phyloP scores from a whole-genome alignment of 1,140 invertebrate species.

The Hylaeus anthracinus region DNA sequence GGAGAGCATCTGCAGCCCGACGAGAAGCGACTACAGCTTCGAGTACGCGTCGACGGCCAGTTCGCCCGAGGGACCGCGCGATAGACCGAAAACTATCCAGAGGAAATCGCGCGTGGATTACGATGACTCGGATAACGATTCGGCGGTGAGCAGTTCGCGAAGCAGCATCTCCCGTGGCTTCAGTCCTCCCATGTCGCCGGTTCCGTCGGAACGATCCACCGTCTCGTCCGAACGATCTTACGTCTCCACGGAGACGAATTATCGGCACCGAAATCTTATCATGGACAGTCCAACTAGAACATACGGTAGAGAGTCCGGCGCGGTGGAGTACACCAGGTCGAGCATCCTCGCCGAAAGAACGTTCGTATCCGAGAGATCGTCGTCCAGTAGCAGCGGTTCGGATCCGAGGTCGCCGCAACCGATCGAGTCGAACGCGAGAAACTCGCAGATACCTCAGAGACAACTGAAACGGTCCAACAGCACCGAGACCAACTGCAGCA shows the following conservation, averaged over 20 bases:
- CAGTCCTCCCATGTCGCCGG: slow-evolving; percentile 83
- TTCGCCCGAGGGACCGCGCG: slow-evolving; percentile 67
- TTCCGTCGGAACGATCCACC: slow-evolving; percentile 75
- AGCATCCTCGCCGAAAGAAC: slow-evolving; percentile 77
- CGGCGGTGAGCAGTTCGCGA: slow-evolving; percentile 89
- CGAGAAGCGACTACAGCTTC: slow-evolving; percentile 81
- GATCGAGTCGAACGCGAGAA: slow-evolving; percentile 81
- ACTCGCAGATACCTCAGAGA: slow-evolving; percentile 82
- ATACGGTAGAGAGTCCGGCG: slow-evolving; percentile 28
- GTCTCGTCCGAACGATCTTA: slow-evolving; percentile 73
- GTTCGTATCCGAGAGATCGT: slow-evolving; percentile 78
- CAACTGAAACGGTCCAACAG: slow-evolving; percentile 73
- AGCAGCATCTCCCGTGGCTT: slow-evolving; percentile 86
- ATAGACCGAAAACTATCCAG: slow-evolving; percentile 48
- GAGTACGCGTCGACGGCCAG: slow-evolving; percentile 74
- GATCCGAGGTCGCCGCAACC: slow-evolving; percentile 78
- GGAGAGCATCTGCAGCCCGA: slow-evolving; percentile 84
- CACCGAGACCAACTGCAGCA: slow-evolving; percentile 72
- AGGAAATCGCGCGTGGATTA: slow-evolving; percentile 74
- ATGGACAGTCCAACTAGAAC: slow-evolving; percentile 60
- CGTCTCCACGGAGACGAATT: slow-evolving; percentile 61
- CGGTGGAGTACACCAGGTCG: slow-evolving; percentile 47
- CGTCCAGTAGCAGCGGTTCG: slow-evolving; percentile 64
- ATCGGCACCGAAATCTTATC: slow-evolving; percentile 63
- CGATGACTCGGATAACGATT: slow-evolving; percentile 92